Percentiles rank a stretch among this genome's conserved stretches.
Evolutionary conservation across 2,888 invertebrate genomes (phyloP).

Genomic region (Agonopterix heracliana): DNA sequence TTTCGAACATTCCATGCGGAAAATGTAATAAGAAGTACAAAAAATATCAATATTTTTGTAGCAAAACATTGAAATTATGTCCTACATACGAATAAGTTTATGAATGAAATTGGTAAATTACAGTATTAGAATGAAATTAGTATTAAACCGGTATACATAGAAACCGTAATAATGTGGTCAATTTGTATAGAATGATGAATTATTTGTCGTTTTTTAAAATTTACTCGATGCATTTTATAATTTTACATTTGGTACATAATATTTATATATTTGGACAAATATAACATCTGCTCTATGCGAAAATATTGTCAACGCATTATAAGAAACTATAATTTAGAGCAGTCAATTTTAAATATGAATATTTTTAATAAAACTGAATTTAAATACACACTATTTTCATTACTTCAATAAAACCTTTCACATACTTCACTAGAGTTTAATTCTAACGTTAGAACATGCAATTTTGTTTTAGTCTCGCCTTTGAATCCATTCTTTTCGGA

Average conservation of each 20-base stretch:
- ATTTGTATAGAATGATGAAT: slow-evolving; percentile 41
- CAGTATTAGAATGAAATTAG: slow-evolving; percentile 65
- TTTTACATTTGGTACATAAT: slow-evolving; percentile 48
- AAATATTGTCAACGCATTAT: slow-evolving; percentile 30
- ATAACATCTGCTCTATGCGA: slow-evolving; percentile 40
- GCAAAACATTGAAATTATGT: slow-evolving; percentile 40
- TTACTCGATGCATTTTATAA: slow-evolving; percentile 49
- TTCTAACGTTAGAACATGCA: not conserved
- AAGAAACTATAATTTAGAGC: slow-evolving; percentile 33
- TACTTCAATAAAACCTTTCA: slow-evolving; percentile 2
- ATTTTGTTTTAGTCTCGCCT: slow-evolving; percentile 6
- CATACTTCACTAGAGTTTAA: not conserved
- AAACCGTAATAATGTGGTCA: slow-evolving; percentile 39
- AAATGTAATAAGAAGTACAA: slow-evolving; percentile 72
- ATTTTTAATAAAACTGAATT: slow-evolving; percentile 70
- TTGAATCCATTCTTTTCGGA: not conserved
- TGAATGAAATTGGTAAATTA: slow-evolving; percentile 59
- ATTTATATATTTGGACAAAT: slow-evolving; percentile 44
- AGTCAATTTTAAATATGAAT: slow-evolving; percentile 62
- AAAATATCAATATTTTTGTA: slow-evolving; percentile 73
- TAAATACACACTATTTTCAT: slow-evolving; percentile 32
- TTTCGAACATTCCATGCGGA: slow-evolving; percentile 70
- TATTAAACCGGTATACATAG: slow-evolving; percentile 35
- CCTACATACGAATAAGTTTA: slow-evolving; percentile 35
- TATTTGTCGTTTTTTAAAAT: slow-evolving; percentile 37